A percentile compares a stretch with the other conserved stretches of the same genome.
These are phyloP conservation scores for Calvadosia cruxmelitensis DNA, from an alignment of 30 jellyfish, hydroid and myxozoan genomes.

Conservation along the genomic window DNA sequence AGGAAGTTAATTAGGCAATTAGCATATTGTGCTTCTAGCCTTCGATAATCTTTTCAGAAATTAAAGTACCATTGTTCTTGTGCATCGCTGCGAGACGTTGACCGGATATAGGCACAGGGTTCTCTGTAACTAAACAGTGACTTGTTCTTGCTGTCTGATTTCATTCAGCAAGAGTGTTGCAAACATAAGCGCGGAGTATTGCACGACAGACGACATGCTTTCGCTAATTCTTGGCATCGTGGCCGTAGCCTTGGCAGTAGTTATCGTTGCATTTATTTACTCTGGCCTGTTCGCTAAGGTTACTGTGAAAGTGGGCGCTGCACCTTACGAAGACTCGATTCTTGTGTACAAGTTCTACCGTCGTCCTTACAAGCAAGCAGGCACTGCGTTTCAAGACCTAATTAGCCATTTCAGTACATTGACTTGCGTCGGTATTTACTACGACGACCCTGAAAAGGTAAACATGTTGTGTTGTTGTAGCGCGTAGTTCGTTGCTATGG, in stretches of 20 bases:
- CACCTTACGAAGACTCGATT: slow-evolving; percentile 39
- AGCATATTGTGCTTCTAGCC: too few species aligned
- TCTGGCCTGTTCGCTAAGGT: slow-evolving; percentile 15
- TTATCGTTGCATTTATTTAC: neutral
- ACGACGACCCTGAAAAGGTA: slow-evolving; percentile 54
- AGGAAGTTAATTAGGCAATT: too few species aligned
- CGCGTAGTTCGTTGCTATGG: too few species aligned
- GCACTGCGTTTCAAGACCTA: slow-evolving; percentile 35
- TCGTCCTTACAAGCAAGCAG: slow-evolving; percentile 35
- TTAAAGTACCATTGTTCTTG: too few species aligned
- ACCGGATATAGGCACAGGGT: too few species aligned
- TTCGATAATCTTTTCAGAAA: too few species aligned
- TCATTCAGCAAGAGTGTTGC: too few species aligned
- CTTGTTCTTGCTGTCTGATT: too few species aligned
- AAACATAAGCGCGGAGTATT: too few species aligned
- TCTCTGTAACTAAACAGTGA: too few species aligned
- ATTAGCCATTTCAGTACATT: slow-evolving; percentile 7
- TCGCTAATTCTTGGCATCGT: neutral
- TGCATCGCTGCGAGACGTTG: too few species aligned
- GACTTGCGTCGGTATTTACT: slow-evolving; percentile 32
- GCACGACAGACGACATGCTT: neutral
- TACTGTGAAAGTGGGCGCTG: slow-evolving; percentile 11
- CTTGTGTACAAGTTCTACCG: slow-evolving; percentile 32
- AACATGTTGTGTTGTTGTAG: too few species aligned
- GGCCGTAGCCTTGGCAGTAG: neutral